These are phyloP conservation scores for Equus quagga DNA, from an alignment of 2,113 vertebrate genomes.

Conservation along the genomic window DNA sequence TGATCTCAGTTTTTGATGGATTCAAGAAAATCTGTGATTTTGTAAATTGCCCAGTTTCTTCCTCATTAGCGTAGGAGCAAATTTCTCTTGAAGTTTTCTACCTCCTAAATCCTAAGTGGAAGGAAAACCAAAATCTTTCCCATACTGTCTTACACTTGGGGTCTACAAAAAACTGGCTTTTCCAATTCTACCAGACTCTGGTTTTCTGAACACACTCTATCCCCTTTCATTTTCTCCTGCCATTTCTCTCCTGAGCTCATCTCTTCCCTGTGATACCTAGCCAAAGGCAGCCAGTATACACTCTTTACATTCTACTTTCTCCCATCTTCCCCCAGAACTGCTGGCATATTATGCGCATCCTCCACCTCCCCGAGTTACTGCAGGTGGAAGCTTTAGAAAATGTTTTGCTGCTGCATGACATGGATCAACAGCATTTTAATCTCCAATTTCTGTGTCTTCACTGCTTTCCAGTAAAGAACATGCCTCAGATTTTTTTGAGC, in stretches of 20 bases:
- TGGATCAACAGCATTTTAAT: not conserved
- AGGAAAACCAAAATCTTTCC: not conserved
- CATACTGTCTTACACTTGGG: not conserved
- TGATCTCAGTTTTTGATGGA: not conserved
- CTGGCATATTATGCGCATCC: not conserved
- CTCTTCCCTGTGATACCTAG: not conserved
- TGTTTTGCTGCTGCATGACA: not conserved
- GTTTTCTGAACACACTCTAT: not conserved
- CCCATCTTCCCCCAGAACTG: not conserved
- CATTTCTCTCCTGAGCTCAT: not conserved
- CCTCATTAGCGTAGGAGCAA: not conserved
- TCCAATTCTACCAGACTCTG: not conserved
- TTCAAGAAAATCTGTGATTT: slow-evolving; percentile 1
- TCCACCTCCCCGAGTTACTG: not conserved
- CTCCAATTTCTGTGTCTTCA: not conserved
- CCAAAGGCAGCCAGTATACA: not conserved
- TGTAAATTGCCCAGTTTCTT: not conserved
- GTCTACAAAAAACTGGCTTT: not conserved
- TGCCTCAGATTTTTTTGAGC: not conserved
- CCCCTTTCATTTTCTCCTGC: not conserved
- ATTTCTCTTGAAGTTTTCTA: not conserved
- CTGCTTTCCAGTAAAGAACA: not conserved
- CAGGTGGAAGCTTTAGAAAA: slow-evolving; percentile 14
- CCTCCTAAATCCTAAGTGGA: not conserved
- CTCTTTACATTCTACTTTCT: not conserved